These are phyloP conservation scores for Napeogenes inachia DNA, from an alignment of 2,888 invertebrate genomes.

Conservation along the genomic window DNA sequence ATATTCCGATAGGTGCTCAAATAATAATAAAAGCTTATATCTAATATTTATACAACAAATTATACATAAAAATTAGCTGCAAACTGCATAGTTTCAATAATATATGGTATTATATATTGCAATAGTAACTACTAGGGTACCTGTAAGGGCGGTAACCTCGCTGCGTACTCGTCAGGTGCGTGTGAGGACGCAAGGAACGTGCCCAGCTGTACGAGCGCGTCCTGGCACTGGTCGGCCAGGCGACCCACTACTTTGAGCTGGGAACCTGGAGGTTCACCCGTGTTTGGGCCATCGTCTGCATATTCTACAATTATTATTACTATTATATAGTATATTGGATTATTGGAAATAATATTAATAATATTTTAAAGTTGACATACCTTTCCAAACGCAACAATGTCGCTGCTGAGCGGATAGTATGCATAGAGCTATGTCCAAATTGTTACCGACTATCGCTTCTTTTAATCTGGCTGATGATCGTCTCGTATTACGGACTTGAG, in stretches of 20 bases:
- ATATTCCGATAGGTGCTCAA: too few species aligned
- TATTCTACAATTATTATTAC: constrained; percentile 42
- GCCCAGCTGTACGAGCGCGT: constrained; percentile 98
- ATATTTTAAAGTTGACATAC: constrained; percentile 57
- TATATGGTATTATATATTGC: background rate
- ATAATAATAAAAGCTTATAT: too few species aligned
- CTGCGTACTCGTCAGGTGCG: constrained; percentile 95
- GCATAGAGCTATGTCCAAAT: constrained; percentile 94
- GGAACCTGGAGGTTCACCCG: constrained; percentile 80
- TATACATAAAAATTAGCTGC: too few species aligned
- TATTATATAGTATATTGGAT: background rate
- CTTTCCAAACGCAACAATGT: constrained; percentile 90
- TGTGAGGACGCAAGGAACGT: constrained; percentile 96
- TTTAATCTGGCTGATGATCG: constrained; percentile 96
- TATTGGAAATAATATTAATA: background rate
- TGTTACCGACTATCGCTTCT: constrained; percentile 95
- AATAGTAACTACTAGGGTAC: constrained; percentile 36
- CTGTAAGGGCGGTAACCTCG: constrained; percentile 88
- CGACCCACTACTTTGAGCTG: constrained; percentile 93
- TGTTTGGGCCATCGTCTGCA: constrained; percentile 50
- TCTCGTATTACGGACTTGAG: constrained; percentile 97
- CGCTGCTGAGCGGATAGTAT: constrained; percentile 98
- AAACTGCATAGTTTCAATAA: too few species aligned
- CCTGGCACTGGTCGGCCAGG: constrained; percentile 95
- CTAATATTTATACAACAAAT: too few species aligned